These are phyloP conservation scores for Notodonta dromedarius DNA, from an alignment of 2,888 invertebrate species.

Conservation along the genomic window DNA sequence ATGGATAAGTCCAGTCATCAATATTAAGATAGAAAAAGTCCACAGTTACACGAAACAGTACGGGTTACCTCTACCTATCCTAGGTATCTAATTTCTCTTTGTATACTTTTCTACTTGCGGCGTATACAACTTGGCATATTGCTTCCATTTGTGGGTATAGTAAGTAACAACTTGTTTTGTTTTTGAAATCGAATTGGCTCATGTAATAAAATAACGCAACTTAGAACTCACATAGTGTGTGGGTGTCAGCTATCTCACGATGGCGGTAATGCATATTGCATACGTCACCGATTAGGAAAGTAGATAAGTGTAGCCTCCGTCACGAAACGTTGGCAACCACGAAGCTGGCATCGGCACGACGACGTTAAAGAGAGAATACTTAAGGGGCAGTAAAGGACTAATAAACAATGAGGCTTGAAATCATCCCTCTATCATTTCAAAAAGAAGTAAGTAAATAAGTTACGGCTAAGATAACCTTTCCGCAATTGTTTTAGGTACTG, in stretches of 20 bases:
- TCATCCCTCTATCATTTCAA: too few species aligned
- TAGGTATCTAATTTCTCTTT: background rate
- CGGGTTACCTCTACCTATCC: too few species aligned
- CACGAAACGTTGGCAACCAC: conserved; percentile 51
- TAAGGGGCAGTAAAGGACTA: conserved; percentile 10
- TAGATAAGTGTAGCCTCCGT: conserved; percentile 26
- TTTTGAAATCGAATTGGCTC: background rate
- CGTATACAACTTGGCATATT: background rate
- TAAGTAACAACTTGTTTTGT: background rate
- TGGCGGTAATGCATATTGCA: conserved; percentile 3
- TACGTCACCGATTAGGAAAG: conserved; percentile 7
- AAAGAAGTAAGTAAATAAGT: too few species aligned
- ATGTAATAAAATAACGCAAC: background rate
- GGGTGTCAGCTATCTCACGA: conserved; percentile 1
- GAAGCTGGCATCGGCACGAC: conserved; percentile 43
- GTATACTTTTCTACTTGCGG: background rate
- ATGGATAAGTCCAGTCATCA: too few species aligned
- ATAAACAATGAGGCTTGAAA: too few species aligned
- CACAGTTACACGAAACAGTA: too few species aligned
- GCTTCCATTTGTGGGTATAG: background rate
- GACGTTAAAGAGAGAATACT: conserved; percentile 46
- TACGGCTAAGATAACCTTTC: too few species aligned
- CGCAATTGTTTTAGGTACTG: too few species aligned
- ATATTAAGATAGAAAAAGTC: background rate
- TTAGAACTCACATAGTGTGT: background rate